phyloP scores from a whole-genome alignment of 2,888 invertebrate genomes.

The Chalcis sispes region DNA sequence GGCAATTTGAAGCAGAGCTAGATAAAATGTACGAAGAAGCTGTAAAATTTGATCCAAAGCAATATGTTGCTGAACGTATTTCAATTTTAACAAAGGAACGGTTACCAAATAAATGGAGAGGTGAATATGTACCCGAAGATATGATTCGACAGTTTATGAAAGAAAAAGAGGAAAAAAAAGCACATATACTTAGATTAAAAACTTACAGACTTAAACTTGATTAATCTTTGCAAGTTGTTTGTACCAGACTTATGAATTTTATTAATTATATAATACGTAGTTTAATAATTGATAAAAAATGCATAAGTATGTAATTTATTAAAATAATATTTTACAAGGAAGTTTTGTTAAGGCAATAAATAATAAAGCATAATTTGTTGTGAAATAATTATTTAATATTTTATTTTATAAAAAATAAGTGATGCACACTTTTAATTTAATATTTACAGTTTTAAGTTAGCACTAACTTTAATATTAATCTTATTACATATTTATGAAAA shows the following conservation, averaged over 20 bases:
- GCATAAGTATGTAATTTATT: no score
- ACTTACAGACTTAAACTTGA: constrained; percentile 49
- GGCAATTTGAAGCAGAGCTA: constrained; percentile 84
- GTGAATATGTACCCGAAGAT: constrained; percentile 82
- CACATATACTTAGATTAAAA: constrained; percentile 57
- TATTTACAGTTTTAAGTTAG: no score
- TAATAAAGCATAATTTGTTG: no score
- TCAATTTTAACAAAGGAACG: constrained; percentile 80
- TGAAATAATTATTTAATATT: no score
- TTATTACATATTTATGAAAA: no score
- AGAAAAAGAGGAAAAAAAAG: constrained; percentile 77
- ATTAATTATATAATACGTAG: no score
- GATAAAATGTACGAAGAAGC: constrained; percentile 84
- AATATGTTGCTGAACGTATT: constrained; percentile 83
- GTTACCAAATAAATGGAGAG: constrained; percentile 79
- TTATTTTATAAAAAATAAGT: no score
- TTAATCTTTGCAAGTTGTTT: constrained; percentile 29
- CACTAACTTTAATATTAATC: no score
- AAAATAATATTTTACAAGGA: no score
- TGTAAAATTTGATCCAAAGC: constrained; percentile 85
- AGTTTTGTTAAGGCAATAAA: no score
- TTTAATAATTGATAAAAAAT: no score
- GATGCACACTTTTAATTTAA: no score
- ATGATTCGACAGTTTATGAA: constrained; percentile 83
- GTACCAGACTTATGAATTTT: constrained; percentile 26